These are phyloP conservation scores for Chunga burmeisteri DNA, from an alignment of 2,113 vertebrate species.

Conservation along the genomic window DNA sequence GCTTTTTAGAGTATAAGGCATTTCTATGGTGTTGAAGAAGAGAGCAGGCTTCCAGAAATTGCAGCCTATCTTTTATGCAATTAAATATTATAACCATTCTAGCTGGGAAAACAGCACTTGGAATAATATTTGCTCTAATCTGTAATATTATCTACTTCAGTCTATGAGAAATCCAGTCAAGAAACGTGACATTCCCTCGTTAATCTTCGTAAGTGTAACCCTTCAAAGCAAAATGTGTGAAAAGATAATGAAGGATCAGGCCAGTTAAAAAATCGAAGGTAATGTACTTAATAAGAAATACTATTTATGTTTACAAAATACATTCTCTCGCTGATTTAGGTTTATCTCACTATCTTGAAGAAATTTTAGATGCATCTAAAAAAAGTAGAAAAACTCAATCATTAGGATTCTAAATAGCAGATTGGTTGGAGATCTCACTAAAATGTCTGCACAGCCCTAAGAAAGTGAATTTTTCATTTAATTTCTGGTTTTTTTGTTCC, in stretches of 20 bases:
- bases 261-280: not conserved
- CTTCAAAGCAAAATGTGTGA: not conserved
- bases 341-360: not conserved
- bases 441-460: not conserved
- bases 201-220: not conserved
- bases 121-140: not conserved
- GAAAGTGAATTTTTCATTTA: not conserved
- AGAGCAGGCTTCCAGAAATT: not conserved
- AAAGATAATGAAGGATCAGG: not conserved
- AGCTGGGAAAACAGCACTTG: not conserved
- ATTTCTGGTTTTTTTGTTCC: constrained; percentile 22
- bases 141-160: not conserved
- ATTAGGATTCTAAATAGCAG: not conserved
- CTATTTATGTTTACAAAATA: not conserved
- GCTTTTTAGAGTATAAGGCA: not conserved
- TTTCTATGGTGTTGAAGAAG: not conserved
- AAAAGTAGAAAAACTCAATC: not conserved
- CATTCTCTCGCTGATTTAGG: not conserved
- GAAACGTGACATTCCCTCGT: not conserved
- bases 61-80: not conserved
- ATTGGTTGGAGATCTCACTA: not conserved
- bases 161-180: not conserved
- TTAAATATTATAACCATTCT: not conserved
- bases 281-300: not conserved
- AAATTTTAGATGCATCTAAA: not conserved